Conservation (phyloP, 2,888 invertebrate genomes). For the Sarcophaga caerulescens region DNA sequence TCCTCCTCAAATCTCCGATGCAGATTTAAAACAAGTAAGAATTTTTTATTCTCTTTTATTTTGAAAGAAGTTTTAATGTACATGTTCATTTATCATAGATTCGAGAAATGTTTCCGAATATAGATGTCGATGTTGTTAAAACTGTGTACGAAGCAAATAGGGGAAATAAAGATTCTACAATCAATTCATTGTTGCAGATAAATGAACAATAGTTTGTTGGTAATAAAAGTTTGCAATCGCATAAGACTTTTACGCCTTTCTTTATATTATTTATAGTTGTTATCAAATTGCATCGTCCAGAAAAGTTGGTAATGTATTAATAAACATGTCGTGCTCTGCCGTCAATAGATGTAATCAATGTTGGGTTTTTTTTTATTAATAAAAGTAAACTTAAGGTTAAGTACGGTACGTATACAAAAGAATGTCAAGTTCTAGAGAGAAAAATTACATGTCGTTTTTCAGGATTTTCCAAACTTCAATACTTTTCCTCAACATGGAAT, state of each 20-base stretch:
- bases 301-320: not conserved
- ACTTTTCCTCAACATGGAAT: too few species aligned
- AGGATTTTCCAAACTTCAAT: not conserved
- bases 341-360: not conserved
- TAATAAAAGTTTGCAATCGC: not conserved
- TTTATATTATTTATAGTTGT: too few species aligned
- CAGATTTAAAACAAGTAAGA: conserved; percentile 85
- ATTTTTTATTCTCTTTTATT: not conserved
- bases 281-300: too few species aligned
- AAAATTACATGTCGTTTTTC: too few species aligned
- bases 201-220: conserved; percentile 82
- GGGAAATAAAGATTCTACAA: conserved; percentile 94
- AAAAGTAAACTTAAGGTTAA: too few species aligned
- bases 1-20: conserved; percentile 82
- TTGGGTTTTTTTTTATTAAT: not conserved
- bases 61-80: conserved; percentile 44
- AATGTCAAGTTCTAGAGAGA: too few species aligned
- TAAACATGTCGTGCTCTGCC: not conserved
- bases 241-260: not conserved
- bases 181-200: conserved; percentile 95
- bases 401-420: too few species aligned
- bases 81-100: conserved; percentile 83
- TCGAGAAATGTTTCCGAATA: conserved; percentile 97
- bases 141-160: conserved; percentile 94
- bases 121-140: conserved; percentile 95